These are phyloP conservation scores for Frieseomelitta varia DNA, from an alignment of 1,140 invertebrate genomes.

Conservation along the genomic window DNA sequence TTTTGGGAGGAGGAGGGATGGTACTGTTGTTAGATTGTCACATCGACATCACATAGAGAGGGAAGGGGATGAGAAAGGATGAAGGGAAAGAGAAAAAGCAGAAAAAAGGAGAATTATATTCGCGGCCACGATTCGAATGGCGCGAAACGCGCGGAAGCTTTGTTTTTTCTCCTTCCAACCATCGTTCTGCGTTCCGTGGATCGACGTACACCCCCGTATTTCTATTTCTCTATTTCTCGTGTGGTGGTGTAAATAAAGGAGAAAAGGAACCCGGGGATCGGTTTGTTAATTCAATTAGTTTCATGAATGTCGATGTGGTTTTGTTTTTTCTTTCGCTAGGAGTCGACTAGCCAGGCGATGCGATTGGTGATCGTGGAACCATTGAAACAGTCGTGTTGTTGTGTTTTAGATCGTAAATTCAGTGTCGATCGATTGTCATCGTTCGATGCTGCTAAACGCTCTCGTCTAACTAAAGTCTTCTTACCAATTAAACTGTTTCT, in stretches of 20 bases:
- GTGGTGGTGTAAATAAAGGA: not conserved
- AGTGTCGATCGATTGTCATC: too few relatives aligned
- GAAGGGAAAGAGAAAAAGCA: not conserved
- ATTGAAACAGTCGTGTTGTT: too few relatives aligned
- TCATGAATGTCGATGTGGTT: not conserved
- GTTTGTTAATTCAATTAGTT: conserved; percentile 1
- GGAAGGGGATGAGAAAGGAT: not conserved
- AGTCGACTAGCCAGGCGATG: not conserved
- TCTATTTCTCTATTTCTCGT: not conserved
- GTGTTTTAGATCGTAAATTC: not conserved
- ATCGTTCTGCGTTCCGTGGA: not conserved
- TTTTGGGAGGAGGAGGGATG: too few relatives aligned
- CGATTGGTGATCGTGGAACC: not conserved
- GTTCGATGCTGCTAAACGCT: too few relatives aligned
- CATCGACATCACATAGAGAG: not conserved
- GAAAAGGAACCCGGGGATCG: not conserved
- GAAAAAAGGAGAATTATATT: not conserved
- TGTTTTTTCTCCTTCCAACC: not conserved
- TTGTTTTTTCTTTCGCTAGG: not conserved
- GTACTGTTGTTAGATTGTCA: not conserved
- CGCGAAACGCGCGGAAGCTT: not conserved
- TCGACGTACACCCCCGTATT: not conserved
- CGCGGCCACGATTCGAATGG: not conserved
- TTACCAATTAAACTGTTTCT: too few relatives aligned
- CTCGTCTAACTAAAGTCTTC: too few relatives aligned